These are phyloP conservation scores for Colostygia pectinataria DNA, from an alignment of 2,888 invertebrate genomes.

Conservation along the genomic window DNA sequence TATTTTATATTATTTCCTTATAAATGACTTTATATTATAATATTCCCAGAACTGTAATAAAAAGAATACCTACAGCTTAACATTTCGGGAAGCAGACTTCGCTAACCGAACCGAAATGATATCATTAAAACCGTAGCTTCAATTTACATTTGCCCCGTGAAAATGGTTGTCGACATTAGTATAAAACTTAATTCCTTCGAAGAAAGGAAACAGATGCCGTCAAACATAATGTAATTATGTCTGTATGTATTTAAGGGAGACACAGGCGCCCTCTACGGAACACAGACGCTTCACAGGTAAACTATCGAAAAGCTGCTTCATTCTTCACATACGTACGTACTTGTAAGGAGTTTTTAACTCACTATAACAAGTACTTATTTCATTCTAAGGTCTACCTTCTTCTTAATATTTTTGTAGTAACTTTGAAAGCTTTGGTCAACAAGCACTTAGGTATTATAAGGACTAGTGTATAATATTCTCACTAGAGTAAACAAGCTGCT, in stretches of 20 bases:
- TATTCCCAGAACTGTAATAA: no score
- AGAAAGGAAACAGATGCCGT: slow-evolving; percentile 47
- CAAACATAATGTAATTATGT: slow-evolving; percentile 60
- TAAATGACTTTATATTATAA: no score
- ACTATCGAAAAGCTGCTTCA: background rate
- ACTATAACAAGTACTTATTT: no score
- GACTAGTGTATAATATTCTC: no score
- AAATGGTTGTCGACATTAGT: slow-evolving; percentile 25
- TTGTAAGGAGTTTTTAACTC: no score
- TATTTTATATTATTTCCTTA: no score
- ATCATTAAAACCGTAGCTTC: slow-evolving; percentile 21
- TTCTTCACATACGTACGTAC: no score
- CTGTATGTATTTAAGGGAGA: slow-evolving; percentile 51
- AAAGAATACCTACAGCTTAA: background rate
- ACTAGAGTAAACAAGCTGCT: slow-evolving; percentile 2
- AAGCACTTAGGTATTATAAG: no score
- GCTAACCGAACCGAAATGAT: slow-evolving; percentile 17
- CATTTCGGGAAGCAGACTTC: slow-evolving; percentile 5
- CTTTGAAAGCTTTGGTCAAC: no score
- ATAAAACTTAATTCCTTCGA: slow-evolving; percentile 34
- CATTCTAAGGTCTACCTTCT: no score
- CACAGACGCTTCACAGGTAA: slow-evolving; percentile 44
- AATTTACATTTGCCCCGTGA: slow-evolving; percentile 25
- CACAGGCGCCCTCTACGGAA: slow-evolving; percentile 42
- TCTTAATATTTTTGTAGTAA: no score